A percentile compares a stretch with the other conserved stretches of the same genome.
These are phyloP conservation scores for Clarias magur DNA, from an alignment of 2,113 vertebrate genomes.

Conservation along the genomic window DNA sequence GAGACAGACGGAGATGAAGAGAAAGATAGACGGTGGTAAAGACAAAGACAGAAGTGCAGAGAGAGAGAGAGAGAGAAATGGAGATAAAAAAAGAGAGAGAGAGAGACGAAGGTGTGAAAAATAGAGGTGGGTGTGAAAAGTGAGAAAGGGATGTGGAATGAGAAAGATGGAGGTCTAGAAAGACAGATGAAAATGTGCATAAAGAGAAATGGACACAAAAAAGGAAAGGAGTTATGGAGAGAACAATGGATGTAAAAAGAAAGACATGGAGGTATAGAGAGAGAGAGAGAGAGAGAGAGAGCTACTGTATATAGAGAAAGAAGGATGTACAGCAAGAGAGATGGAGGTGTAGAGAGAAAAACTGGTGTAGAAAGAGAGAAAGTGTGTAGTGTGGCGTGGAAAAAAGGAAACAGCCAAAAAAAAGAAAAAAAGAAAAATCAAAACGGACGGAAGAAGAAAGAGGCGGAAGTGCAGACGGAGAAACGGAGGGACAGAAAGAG, in stretches of 20 bases:
- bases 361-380: too few relatives aligned
- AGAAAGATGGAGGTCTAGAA: not conserved
- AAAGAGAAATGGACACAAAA: conserved; percentile 13
- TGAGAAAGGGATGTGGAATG: not conserved
- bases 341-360: not conserved
- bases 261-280: not conserved
- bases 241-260: not conserved
- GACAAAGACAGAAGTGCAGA: conserved; percentile 7
- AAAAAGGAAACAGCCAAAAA: too few relatives aligned
- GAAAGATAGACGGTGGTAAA: not conserved
- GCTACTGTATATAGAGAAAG: not conserved
- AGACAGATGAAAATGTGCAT: not conserved
- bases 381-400: too few relatives aligned
- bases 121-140: conserved; percentile 30
- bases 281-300: not conserved
- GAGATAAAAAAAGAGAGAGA: not conserved
- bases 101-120: not conserved
- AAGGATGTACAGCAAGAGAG: not conserved
- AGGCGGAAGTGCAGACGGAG: too few relatives aligned
- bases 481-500: too few relatives aligned
- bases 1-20: not conserved
- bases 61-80: not conserved
- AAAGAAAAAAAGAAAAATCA: too few relatives aligned
- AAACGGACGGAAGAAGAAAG: too few relatives aligned
- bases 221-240: conserved; percentile 9